A percentile compares a stretch with the other conserved stretches of the same genome.
phyloP scores from a whole-genome alignment of 2,888 invertebrate genomes.

The Aleiodes testaceus region DNA sequence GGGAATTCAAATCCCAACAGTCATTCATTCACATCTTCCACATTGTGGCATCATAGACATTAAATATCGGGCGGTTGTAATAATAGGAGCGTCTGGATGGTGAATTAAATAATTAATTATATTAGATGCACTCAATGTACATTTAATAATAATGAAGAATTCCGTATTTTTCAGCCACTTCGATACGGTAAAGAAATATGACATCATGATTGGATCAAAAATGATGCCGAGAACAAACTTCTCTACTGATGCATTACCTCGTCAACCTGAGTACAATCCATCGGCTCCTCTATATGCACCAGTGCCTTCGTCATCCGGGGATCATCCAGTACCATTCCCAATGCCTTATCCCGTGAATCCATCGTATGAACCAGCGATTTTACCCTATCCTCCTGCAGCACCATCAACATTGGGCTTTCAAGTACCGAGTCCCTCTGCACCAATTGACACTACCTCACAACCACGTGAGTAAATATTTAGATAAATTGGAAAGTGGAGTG shows the following conservation, averaged over 20 bases:
- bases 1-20: constrained; percentile 56
- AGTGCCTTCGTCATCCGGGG: too few relatives aligned
- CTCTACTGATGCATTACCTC: constrained; percentile 9
- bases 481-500: background rate
- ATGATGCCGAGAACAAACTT: background rate
- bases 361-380: background rate
- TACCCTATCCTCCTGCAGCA: constrained; percentile 35
- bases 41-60: constrained; percentile 61
- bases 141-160: background rate
- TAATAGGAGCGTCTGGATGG: constrained; percentile 42
- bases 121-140: background rate
- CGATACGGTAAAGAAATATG: constrained; percentile 37
- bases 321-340: constrained; percentile 6
- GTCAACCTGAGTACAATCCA: constrained; percentile 4
- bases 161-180: constrained; percentile 43
- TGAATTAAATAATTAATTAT: constrained; percentile 26
- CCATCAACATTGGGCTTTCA: constrained; percentile 8
- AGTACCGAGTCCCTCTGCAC: background rate
- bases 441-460: constrained; percentile 15
- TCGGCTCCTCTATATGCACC: background rate
- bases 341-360: background rate
- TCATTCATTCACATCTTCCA: constrained; percentile 58
- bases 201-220: constrained; percentile 49
- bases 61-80: constrained; percentile 56
- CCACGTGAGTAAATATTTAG: constrained; percentile 43